These are phyloP conservation scores for Bembecia ichneumoniformis DNA, from an alignment of 2,888 invertebrate species.

Conservation along the genomic window DNA sequence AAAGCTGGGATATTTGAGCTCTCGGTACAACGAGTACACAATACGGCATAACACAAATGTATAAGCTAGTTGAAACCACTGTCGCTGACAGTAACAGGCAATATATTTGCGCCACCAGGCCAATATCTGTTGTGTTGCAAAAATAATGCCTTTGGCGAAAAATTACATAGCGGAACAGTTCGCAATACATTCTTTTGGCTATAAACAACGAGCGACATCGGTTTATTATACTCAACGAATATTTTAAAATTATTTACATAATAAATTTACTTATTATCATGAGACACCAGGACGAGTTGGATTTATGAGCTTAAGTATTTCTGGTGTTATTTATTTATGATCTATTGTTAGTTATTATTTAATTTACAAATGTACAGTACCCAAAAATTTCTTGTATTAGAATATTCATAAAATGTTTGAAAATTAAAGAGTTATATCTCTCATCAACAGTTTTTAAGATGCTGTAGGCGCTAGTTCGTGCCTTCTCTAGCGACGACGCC, in stretches of 20 bases:
- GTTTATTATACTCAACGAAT: neutral
- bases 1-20: conserved; percentile 20
- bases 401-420: no score
- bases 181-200: neutral
- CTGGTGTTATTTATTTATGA: no score
- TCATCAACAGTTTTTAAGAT: no score
- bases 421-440: no score
- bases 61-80: conserved; percentile 50
- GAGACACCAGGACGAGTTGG: no score
- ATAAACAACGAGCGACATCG: neutral
- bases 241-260: neutral
- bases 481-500: no score
- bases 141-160: conserved; percentile 40
- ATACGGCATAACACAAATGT: conserved; percentile 34
- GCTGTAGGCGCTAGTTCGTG: no score
- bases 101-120: conserved; percentile 54
- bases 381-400: no score
- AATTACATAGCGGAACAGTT: conserved; percentile 11
- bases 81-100: conserved; percentile 59
- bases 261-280: no score
- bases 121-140: conserved; percentile 52
- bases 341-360: no score
- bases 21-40: conserved; percentile 14
- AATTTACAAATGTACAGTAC: no score
- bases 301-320: no score